Evolutionary conservation across 2,888 invertebrate genomes (phyloP), one percentile per base, ranked within the genome.

Genomic region (Morpho helenor): DNA sequence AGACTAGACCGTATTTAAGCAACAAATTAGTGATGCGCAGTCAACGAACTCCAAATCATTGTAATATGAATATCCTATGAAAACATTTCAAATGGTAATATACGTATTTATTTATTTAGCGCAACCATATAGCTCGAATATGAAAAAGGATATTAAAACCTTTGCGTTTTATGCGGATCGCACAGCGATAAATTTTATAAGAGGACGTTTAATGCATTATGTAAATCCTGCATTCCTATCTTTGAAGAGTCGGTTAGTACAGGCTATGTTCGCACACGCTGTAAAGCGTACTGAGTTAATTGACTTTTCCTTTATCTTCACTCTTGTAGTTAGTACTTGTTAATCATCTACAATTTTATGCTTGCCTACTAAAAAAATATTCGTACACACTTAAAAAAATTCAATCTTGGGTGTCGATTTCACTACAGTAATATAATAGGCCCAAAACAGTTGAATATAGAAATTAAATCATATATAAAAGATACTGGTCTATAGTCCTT

Each of bases 161-260:
- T 43, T 39, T 16, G 42, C 16, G 57, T 31, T 56, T 55, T 52
- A 50, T 52, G 54, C 43, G 47, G 49, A 45, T 45, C 22, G 45
- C 56, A 49, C 42, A 57, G 57, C 22, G 41, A 47, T 52, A 56
- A 49, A 59, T 48, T 60, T 60, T 39, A 39, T 16, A 46, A 49
- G 16, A 40, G 49, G 57, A 56, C 56, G 23, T 64, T 56, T 52
- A 56, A 58, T 53, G 43, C 49, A 43, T 56, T 45, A 48, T 64
- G 56, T 57, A 52, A 55, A 65, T 63, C 60, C 63, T 9, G 48
- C 45, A 46, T 23, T 51, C 51, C 39, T 55, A 53, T 48, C 3
- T 70, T 71, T 72, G 74, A 75, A 77, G 79, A 68, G 73, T 74
- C 46, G 49, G 31, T 31, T 31, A 31, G 31, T 31, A 31, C 31